Percentiles rank a stretch among this genome's conserved stretches.
Evolutionary conservation across 2,888 invertebrate genomes (phyloP).

Genomic region (Thymelicus acteon): DNA sequence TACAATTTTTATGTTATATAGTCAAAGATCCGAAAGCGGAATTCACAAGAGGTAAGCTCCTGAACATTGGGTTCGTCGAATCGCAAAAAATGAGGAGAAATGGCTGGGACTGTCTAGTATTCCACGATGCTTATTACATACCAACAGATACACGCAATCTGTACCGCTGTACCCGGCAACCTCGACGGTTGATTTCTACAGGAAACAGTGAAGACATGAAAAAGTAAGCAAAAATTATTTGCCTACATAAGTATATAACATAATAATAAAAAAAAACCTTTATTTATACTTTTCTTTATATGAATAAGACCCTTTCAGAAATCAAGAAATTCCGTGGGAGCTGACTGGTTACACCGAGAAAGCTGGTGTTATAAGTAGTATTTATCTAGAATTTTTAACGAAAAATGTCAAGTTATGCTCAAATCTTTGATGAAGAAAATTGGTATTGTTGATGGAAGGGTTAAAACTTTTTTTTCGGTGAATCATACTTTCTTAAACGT

Average conservation of each 20-base stretch:
- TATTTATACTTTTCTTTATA: no score
- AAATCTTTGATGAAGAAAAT: no score
- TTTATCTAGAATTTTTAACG: no score
- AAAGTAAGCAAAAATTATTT: constrained; percentile 10
- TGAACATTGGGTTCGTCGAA: constrained; percentile 96
- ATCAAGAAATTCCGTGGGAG: no score
- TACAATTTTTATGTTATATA: background rate
- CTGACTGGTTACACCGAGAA: no score
- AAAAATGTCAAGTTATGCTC: no score
- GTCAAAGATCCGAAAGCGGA: constrained; percentile 25
- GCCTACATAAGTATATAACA: background rate
- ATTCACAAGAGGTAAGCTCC: constrained; percentile 87
- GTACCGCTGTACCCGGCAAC: constrained; percentile 93
- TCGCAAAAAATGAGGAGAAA: constrained; percentile 86
- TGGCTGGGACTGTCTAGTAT: constrained; percentile 92
- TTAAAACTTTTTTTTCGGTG: no score
- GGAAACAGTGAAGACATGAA: constrained; percentile 28
- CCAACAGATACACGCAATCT: constrained; percentile 95
- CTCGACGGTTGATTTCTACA: constrained; percentile 90
- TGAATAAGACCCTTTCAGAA: no score
- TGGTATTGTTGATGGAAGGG: no score
- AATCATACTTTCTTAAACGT: no score
- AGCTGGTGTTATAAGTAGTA: no score
- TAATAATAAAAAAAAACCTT: no score
- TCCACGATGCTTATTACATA: constrained; percentile 96